Evolutionary conservation across 30 jellyfish, hydroid and myxozoan genomes (phyloP), one percentile per base, ranked within the genome.

Genomic region (Chrysaora quinquecirrha): DNA sequence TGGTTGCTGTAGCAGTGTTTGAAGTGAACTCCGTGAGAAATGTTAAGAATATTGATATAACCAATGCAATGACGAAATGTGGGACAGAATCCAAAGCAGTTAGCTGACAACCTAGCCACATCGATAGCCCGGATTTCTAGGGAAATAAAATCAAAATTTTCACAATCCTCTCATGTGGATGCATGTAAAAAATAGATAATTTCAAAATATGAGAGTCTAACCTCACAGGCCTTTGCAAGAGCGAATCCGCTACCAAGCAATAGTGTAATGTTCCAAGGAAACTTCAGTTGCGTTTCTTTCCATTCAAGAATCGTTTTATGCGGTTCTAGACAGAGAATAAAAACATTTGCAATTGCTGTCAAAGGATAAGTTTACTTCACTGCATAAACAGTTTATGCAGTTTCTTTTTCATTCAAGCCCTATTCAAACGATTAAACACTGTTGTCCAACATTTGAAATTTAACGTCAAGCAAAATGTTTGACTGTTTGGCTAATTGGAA

Each of bases 1-100:
- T 94, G 75, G 96, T 88, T 63, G 99, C 96, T 74, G 99, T 94
- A 22, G 99, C 99, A 9, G 99, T 94, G 90, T 94, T 94, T 21
- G 99, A 94, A 1, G 99, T 94, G 75, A 94, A 80, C 60, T 94
- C 99, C 1, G 99, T 94, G 24, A 94, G 86, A 54, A 94, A 94
- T 27, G 99, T 94, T 64, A 94, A 63, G 89, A 94, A 30, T 2
- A 72, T 67, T 38, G 90, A 61, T 1, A 94, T 68, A 69, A 94
- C 83, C 76, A 94, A 64, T 0, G 84, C 97, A 75, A 87, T 75
- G 28, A 69, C 96, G 52, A 30, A 76, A 50, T 87, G 31, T n/a
- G 99, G 97, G 0, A 94, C 78, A 0, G 90, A 89, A 33, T 66
- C 70, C n/a, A 94, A 84, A 56, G 90, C 92, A 14, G 90, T 73